Percentiles rank a stretch among this genome's conserved stretches.
Conservation (phyloP, 2,888 invertebrate genomes). For the Rotaria sp. region DNA sequence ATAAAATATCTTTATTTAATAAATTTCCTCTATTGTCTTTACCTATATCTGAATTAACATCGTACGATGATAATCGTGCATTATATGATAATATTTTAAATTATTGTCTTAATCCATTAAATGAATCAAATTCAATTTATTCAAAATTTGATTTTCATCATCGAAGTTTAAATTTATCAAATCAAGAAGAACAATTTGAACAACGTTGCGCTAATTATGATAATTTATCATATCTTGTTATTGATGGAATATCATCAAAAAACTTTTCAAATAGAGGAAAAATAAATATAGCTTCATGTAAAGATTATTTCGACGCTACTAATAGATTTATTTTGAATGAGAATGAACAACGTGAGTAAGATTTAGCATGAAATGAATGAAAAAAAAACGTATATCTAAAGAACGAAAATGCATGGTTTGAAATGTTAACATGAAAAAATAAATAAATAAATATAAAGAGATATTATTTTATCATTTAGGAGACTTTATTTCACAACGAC, state of each 20-base stretch:
- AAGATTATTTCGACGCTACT: conserved; percentile 13
- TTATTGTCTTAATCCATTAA: neutral
- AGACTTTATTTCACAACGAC: conserved; percentile 15
- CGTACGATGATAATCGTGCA: neutral
- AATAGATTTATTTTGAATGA: neutral
- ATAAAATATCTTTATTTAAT: neutral
- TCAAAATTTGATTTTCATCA: neutral
- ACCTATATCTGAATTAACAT: neutral
- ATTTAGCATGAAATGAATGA: neutral
- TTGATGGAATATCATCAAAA: neutral
- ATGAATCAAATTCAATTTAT: neutral
- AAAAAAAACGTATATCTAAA: no score
- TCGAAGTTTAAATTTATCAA: neutral
- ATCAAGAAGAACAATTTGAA: neutral
- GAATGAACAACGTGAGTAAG: conserved; percentile 13
- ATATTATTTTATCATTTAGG: neutral
- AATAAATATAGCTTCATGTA: neutral
- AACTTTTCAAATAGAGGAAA: neutral
- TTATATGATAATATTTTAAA: conserved; percentile 8
- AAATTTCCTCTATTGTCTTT: neutral
- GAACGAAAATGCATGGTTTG: neutral
- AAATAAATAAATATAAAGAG: no score
- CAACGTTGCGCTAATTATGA: conserved; percentile 24
- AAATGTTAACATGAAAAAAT: no score
- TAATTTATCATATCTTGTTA: conserved; percentile 27